Evolutionary conservation across 2,888 invertebrate genomes (phyloP), one percentile per base, ranked within the genome.

Genomic region (Standfussiana lucernea): DNA sequence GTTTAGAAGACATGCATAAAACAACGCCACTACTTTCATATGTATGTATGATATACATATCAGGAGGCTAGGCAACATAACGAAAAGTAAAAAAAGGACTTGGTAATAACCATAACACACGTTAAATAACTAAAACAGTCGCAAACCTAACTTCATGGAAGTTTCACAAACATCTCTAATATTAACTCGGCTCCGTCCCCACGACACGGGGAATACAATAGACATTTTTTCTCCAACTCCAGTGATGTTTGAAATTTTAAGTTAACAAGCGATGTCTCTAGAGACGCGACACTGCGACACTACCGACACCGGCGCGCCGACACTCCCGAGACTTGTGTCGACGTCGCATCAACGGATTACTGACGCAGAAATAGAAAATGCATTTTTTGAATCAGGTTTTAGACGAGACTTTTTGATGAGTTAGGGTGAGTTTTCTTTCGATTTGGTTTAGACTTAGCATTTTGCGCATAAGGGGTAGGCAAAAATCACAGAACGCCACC

Each of bases 321-420:
- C 74, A 83, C 86, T 72, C 86, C 32, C 15, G 74, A 83, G 84
- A 72, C 32, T 82, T 68, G 68, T 74, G 83, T 50, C 74, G 74
- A 75, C 79, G 72, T 75, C 66, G 59, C 74, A 75, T 86, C 86
- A 75, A 47, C 45, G 72, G 79, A 83, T 86, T 79, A 75, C 75
- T 47, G 74, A 76, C 56, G n/a, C n/a, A 35, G 21, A 83, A 83
- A 86, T 86, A 82, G 78, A 82, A 85, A 77, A 74, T 83, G 83
- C 86, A 84, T 70, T 83, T 83, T 72, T 56, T 73, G 13, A 40
- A 66, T 72, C 68, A 35, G 71, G 32, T 56, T 77, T 72, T 67
- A 67, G 66, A 77, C 18, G 42, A 62, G 77, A 83, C 73, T 77
- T 70, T 72, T 32, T 70, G 56, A 77, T 70, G 72, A 79, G 50